Conservation (phyloP, 2,113 vertebrate genomes). For the Tragelaphus strepsiceros region DNA sequence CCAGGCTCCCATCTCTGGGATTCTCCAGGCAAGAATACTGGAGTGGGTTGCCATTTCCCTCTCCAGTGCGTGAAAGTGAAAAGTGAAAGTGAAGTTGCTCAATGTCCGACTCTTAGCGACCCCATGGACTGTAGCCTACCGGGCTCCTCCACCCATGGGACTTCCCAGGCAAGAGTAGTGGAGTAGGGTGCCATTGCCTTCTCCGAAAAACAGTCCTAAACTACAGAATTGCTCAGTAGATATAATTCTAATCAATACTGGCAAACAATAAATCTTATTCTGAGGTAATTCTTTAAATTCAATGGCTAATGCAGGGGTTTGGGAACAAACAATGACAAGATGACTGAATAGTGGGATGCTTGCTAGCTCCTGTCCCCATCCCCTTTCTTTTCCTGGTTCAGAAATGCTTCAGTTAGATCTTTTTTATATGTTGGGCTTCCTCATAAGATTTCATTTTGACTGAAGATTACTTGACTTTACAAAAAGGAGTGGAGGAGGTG, state of each 20-base stretch:
- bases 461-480: background rate
- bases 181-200: too few species aligned
- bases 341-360: background rate
- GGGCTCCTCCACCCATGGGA: too few species aligned
- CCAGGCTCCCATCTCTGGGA: too few species aligned
- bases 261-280: background rate
- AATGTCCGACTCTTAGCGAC: too few species aligned
- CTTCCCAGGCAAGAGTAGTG: too few species aligned
- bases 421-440: background rate
- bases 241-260: background rate
- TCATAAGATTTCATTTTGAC: background rate
- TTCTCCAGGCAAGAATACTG: too few species aligned
- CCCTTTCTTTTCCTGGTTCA: background rate
- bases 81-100: too few species aligned
- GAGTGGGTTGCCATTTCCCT: too few species aligned
- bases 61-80: too few species aligned
- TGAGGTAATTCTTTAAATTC: slow-evolving; percentile 1
- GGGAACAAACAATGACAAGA: background rate
- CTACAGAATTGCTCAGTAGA: background rate
- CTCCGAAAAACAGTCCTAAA: background rate
- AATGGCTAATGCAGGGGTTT: background rate
- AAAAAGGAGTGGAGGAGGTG: background rate
- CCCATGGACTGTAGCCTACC: too few species aligned
- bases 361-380: background rate
- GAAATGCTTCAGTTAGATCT: background rate